Evolutionary conservation across 2,888 invertebrate genomes (phyloP), one percentile per base, ranked within the genome.

Genomic region (Pristionchus entomophagus): DNA sequence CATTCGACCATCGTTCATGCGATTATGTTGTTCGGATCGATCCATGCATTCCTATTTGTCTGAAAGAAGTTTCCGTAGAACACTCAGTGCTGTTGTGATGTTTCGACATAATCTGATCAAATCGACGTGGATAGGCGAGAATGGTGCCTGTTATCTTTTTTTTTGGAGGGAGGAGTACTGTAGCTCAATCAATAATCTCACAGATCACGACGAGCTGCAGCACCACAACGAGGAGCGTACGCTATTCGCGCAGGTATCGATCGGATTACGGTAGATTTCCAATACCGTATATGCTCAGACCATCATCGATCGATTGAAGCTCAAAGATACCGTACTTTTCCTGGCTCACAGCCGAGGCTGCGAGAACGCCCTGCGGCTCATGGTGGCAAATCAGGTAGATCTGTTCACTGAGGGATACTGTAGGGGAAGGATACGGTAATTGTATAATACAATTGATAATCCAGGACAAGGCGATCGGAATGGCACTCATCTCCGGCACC

Each of bases 361-460:
- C 12, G 82, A 82, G 59, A 82, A 82, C 51, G 82, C 82, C 51
- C 26, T 82, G 59, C 5, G 51, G 38, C 41, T 82, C 85, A 91
- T 87, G 22, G 91, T 87, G 2, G 65, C 73, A 32, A 88, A 90
- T 81, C 51, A 81, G 85, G 89, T 90, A 51, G n/a, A n/a, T n/a
- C n/a, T n/a, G n/a, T n/a, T 83, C 17, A 59, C 22, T 29, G 49
- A 49, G 22, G 19, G 29, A 19, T 19, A 69, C 26, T 4, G 49
- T 17, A 17, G 19, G 56, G n/a, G n/a, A 17, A 56, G 12, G 41
- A 26, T 86, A 10, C 22, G 10, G 26, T 29, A 73, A 82, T 84
- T 38, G 38, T 78, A 35, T 32, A 14, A 10, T 56, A 26, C 8
- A 49, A 69, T 41, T 32, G n/a, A 56, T 51, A 51, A 35, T 82